Base-by-base conservation (phyloP, 2,888 invertebrate species). In the Thymelicus acteon region DNA sequence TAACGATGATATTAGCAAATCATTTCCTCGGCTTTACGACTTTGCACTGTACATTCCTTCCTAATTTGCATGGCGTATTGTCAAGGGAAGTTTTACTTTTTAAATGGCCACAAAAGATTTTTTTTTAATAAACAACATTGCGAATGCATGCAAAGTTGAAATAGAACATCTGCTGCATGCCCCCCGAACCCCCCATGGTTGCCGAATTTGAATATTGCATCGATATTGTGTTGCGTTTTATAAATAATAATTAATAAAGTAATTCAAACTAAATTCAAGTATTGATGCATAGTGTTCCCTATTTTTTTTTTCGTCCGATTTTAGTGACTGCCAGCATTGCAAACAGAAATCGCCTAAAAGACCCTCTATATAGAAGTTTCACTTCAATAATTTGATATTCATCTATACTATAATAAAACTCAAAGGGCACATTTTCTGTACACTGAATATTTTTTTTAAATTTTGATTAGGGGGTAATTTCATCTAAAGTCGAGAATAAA, bases 51-150 rank as follows among this genome's bases (percentile, higher is more conserved):
- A 74, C 72, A 72, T 76, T 76, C 74, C 76, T 76, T 82, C 84
- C 92, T 93, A 93, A 93, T 93, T 93, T 93, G 93, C 93, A 93
- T 93, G 90, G 87, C 82, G 88, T 86, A 88, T 93, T 93, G 91
- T 92, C 81, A 88, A 89, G 65, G 87, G 84, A 81, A 83, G 87
- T 85, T 88, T 90, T 87, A 90, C 89, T 88, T 90, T 90, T 88
- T 85, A 90, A 93, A 92, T 90, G 82, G 91, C 92, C 93, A 93
- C 93, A 93, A 93, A 89, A 89, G 93, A 86, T 91, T 92, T 93
- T 90, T 19, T 82, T 91, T 89, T 87, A 88, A 89, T 91, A 90
- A 91, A 89, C 89, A 90, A 88, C 88, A 87, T 87, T 88, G 89
- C 88, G 79, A 87, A 85, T 85, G 85, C 83, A 84, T 65, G 70